Evolutionary conservation across 1,140 invertebrate species (phyloP), one percentile per base, ranked within the genome.

Genomic region (Probaryconus sp.): DNA sequence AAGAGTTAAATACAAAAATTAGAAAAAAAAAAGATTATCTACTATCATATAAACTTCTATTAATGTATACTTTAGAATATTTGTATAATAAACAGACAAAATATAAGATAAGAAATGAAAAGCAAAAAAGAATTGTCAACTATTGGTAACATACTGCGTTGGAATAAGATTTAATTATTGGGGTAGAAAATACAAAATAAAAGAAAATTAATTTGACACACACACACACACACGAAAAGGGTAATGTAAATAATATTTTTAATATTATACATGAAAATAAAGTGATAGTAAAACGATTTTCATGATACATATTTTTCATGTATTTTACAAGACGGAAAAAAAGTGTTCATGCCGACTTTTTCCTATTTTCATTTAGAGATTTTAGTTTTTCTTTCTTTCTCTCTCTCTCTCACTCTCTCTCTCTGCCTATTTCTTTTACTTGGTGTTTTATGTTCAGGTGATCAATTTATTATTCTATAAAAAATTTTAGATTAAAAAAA

Each of bases 171-270:
- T 40, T 40, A 55, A 40, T 20, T 55, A 37, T 9, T 21, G 14
- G 28, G 43, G 47, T 61, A 31, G 20, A 38, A 48, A 42, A 31
- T 38, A 17, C 16, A 17, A 5, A 13, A 10, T 13, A 35, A 35
- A 4, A 10, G 11, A 13, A 10, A 35, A 11, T 65, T 72, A 61
- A 72, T 72, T 72, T 72, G 45, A 65, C 13, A 64, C n/a, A n/a
- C n/a, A n/a, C n/a, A n/a, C n/a, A n/a, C n/a, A n/a, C n/a, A n/a
- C 60, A 58, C 35, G 53, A 65, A 65, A 72, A 72, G 69, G 69
- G 69, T 65, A 72, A 72, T 72, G 69, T 72, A 72, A 72, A 65
- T 72, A 72, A 72, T 72, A 72, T 72, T 72, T 72, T 72, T 72
- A 72, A 72, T 72, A 72, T 65, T 72, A 72, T 64, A 72, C 69